These are phyloP conservation scores for Lipotes vexillifer DNA, from an alignment of 2,113 vertebrate genomes.

Conservation along the genomic window DNA sequence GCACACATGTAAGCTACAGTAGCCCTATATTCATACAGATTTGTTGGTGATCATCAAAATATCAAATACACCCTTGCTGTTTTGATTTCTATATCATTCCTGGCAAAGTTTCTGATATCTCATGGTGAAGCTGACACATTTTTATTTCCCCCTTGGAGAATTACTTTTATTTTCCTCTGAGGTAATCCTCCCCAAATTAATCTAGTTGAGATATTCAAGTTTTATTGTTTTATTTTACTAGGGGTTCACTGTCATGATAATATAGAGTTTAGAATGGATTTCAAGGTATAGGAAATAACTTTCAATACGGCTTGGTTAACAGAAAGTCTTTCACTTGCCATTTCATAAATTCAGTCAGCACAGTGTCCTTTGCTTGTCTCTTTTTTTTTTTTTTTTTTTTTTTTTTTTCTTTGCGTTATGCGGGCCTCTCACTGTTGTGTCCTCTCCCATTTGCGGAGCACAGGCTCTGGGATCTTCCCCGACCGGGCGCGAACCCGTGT, in stretches of 20 bases:
- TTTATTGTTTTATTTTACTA: background rate
- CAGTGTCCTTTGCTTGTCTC: background rate
- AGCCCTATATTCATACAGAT: background rate
- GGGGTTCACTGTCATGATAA: background rate
- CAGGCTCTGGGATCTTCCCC: too few relatives aligned
- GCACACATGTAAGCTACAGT: background rate
- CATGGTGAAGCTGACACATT: background rate
- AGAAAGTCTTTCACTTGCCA: background rate
- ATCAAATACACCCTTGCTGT: background rate
- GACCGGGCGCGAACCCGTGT: too few relatives aligned
- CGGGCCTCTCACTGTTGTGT: too few relatives aligned
- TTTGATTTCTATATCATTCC: background rate
- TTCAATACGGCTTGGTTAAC: background rate
- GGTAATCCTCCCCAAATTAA: background rate
- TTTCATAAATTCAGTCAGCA: conserved; percentile 28
- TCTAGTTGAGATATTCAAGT: background rate
- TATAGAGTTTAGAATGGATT: background rate
- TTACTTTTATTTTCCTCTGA: background rate
- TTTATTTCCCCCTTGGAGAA: background rate
- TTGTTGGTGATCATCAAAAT: background rate
- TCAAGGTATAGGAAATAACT: background rate
- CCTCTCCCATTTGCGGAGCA: too few relatives aligned
- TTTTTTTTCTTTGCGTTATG: too few relatives aligned
- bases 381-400: too few relatives aligned
- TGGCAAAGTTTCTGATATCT: background rate